Base-by-base conservation (phyloP, 2,797 vertebrate species). In the Cossypha polioptera region DNA sequence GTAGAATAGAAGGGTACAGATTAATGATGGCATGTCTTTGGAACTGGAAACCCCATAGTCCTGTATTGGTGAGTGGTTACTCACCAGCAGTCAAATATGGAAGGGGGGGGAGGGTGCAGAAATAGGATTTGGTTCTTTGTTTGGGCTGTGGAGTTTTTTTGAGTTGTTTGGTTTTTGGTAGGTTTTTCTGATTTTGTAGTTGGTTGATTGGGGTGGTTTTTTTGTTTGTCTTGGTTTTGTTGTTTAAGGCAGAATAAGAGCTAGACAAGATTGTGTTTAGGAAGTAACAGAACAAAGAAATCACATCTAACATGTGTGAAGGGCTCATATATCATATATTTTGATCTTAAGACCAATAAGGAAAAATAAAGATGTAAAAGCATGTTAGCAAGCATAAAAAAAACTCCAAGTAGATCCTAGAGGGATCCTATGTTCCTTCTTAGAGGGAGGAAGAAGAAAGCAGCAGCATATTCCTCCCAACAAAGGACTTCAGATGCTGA, bases 101-200 rank as follows among this genome's bases (percentile, higher is more conserved):
- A 7, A 16, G 8, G 2, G 36, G 36, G 2, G 5, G 2, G 7
- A n/a, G 14, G 10, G 38, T 40, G 42, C 7, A 2, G 29, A 18
- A n/a, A n/a, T n/a, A 9, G 22, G 29, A 9, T n/a, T n/a, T 21
- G 7, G 3, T 21, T 40, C 4, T 10, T 61, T 43, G 4, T 38
- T 55, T 66, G 28, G 11, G 18, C 24, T 67, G 24, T 38, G 12
- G 36, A 7, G 5, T 1, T n/a, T 51, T 43, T 50, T 67, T 36
- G 5, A 38, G 15, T 51, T 4, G 15, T 58, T 75, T 51, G 26
- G 4, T 51, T 85, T 66, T 75, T 67, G 20, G 15, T 22, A 67
- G 31, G 7, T 59, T 75, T 67, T 51, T 51, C 26, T 59, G 22
- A 10, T n/a, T 58, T 66, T 45, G 15, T 50, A 11, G 21, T 42